Base-by-base conservation (phyloP, 2,888 invertebrate genomes). In the Dexiosoma caninum region DNA sequence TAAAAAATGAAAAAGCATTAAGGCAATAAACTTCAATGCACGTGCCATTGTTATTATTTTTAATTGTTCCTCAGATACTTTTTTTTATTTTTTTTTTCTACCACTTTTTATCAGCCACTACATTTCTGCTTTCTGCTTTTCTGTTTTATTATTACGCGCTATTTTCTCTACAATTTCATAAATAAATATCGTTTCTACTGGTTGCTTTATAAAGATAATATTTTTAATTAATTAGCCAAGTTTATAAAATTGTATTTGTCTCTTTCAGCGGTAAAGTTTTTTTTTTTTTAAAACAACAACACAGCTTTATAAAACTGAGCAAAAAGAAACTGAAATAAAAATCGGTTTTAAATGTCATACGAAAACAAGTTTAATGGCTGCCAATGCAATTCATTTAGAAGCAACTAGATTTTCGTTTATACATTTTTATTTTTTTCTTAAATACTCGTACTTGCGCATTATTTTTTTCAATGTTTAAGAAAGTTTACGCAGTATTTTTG, bases 341-440 rank as follows among this genome's bases (percentile, higher is more conserved):
- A 23, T 55, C 30, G n/a, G n/a, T 66, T 49, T 72, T 72, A 81
- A 81, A 81, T 81, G 80, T 81, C 80, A 76, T 14, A 40, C 27
- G 40, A 69, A 81, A 81, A 72, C 77, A 27, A 77, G 81, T 77
- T 77, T 72, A 67, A 59, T 62, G 69, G 40, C 62, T 60, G 1
- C n/a, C 16, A 67, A 10, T 59, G 71, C 44, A 62, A 55, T 69
- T 55, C 16, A 27, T 72, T 35, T 42, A 12, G 23, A 40, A 71
- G 49, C 27, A 14, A 60, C 30, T 35, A 12, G 32, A 55, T 51
- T 57, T 57, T 37, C 30, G n/a, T 57, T 49, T 57, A 46, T 16
- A 40, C 10, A 12, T 7, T 14, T 66, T 27, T 66, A 37, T 6
- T 14, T 14, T 35, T 23, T 9, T 7, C 23, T 3, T 30, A 44